Conservation (phyloP, 2,797 vertebrate genomes). For the Artibeus lituratus region DNA sequence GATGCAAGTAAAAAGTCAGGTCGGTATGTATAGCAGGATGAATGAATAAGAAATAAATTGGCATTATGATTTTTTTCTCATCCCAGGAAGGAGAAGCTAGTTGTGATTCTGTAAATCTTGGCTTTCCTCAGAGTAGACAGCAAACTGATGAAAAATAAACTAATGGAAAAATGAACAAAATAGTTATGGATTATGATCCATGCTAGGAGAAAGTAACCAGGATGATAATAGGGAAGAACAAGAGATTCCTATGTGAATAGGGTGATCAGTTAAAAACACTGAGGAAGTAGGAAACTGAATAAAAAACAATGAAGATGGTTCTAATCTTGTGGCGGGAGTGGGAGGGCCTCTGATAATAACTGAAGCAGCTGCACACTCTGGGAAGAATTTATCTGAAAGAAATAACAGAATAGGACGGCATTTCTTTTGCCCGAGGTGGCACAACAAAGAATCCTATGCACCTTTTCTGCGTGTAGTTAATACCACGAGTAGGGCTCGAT, state of each 20-base stretch:
- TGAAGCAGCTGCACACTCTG: background rate
- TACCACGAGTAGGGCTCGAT: background rate
- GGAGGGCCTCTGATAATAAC: background rate
- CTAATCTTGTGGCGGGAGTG: background rate
- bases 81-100: background rate
- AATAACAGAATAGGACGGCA: background rate
- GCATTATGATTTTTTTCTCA: background rate
- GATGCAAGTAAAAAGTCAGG: background rate
- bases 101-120: background rate
- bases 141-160: background rate
- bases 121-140: background rate
- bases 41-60: background rate
- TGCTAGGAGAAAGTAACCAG: background rate
- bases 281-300: background rate
- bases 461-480: background rate
- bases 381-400: background rate
- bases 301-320: background rate
- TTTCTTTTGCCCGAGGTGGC: background rate
- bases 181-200: background rate
- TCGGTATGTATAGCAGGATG: background rate
- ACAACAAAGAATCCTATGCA: background rate
- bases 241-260: too few species aligned
- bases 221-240: background rate
- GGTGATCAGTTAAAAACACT: fast-evolving
- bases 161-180: background rate